Evolutionary conservation across 2,888 invertebrate genomes (phyloP), one percentile per base, ranked within the genome.

Genomic region (Embidobia sp.): DNA sequence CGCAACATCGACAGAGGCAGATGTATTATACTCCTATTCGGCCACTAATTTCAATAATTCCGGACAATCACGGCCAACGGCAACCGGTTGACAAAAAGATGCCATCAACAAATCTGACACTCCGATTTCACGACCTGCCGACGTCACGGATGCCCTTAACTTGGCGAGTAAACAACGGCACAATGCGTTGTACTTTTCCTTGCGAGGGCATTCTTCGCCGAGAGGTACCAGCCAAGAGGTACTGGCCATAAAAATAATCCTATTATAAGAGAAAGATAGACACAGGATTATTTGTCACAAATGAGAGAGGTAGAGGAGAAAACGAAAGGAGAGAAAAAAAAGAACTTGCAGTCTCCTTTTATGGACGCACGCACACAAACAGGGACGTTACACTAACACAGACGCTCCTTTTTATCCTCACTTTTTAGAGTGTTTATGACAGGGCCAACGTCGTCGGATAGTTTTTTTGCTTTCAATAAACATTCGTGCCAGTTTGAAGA

Each of bases 201-300:
- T 18, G 27, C 15, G 29, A 44, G 22, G n/a, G n/a, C n/a, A 49
- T 31, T 57, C 33, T 10, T 49, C 1, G 11, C 11, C 33, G 11
- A 16, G 16, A 37, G 69, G 48, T 46, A 46, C 66, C 49, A 29
- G 31, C 29, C 31, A 59, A n/a, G n/a, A n/a, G n/a, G n/a, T n/a
- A n/a, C n/a, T n/a, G n/a, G n/a, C n/a, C n/a, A n/a, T 70, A 61
- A 70, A 70, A 51, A 70, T 70, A 70, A 70, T 70, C 70, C 61
- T 53, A 70, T 70, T 70, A 61, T 37, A 29, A 51, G 59, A 42
- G 19, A 27, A 61, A 59, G 44, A 61, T 59, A 44, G 51, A 35
- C 48, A 6, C 19, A 42, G 37, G 42, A 59, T 69, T 69, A 69
- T 59, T 69, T 69, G 59, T 51, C 61, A 40, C 44, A 44, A 35